Percentiles rank a stretch among this genome's conserved stretches.
Evolutionary conservation across 2,888 invertebrate species (phyloP).

Genomic region (Drosophila monieri): DNA sequence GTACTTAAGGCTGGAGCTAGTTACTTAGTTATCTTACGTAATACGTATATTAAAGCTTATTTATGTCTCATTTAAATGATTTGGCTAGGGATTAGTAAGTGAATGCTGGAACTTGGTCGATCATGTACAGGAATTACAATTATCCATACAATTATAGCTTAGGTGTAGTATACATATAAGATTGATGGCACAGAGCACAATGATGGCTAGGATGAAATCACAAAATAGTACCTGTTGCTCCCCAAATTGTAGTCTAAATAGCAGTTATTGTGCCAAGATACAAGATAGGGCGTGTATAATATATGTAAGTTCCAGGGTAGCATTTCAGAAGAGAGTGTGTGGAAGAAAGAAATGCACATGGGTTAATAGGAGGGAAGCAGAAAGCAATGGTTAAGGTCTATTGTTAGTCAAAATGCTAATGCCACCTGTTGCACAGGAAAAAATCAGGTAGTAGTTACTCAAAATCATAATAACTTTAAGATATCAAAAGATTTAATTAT

Average conservation of each 20-base stretch:
- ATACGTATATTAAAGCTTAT: conserved; percentile 44
- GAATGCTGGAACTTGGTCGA: conserved; percentile 14
- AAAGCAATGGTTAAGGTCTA: conserved; percentile 15
- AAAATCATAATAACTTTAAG: background rate
- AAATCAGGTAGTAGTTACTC: background rate
- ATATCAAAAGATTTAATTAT: background rate
- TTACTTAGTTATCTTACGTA: conserved; percentile 32
- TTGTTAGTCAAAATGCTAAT: conserved; percentile 35
- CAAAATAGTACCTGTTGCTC: conserved; percentile 84
- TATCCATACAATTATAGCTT: conserved; percentile 82
- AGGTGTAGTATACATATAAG: conserved; percentile 83
- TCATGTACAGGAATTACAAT: conserved; percentile 80
- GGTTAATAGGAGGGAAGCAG: conserved; percentile 36
- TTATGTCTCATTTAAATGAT: conserved; percentile 1
- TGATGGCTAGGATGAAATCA: conserved; percentile 84
- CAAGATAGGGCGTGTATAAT: conserved; percentile 5
- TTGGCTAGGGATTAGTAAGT: conserved; percentile 9
- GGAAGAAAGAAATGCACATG: conserved; percentile 35
- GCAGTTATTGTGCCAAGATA: conserved; percentile 20
- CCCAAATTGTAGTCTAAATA: conserved; percentile 83
- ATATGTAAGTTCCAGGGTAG: conserved; percentile 26
- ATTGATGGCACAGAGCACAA: conserved; percentile 84
- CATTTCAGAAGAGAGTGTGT: conserved; percentile 39
- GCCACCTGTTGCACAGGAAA: conserved; percentile 11
- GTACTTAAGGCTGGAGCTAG: conserved; percentile 50